phyloP scores from a whole-genome alignment of 2,888 invertebrate species.

The Acleris laterana region DNA sequence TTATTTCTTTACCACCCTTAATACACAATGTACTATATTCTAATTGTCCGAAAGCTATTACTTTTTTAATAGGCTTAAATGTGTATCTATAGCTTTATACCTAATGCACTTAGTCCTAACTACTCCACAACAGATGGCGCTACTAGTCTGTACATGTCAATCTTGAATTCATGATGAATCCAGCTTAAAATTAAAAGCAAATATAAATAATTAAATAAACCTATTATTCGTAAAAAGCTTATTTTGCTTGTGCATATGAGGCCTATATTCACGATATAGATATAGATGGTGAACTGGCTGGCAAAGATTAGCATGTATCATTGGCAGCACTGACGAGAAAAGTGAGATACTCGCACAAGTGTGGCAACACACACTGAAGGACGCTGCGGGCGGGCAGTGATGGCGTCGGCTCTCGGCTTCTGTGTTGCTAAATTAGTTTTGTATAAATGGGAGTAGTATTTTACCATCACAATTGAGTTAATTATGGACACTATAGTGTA shows the following conservation, averaged over 20 bases:
- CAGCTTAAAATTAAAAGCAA: too few species aligned
- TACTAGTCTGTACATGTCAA: not conserved
- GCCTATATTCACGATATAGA: too few species aligned
- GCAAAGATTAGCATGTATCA: not conserved
- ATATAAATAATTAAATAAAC: not conserved
- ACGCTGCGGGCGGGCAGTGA: constrained; percentile 37
- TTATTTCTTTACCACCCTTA: too few species aligned
- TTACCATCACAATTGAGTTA: constrained; percentile 40
- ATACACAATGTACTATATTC: too few species aligned
- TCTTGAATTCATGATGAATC: too few species aligned
- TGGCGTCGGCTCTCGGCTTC: constrained; percentile 50
- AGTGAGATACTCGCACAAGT: too few species aligned
- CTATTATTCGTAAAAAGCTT: not conserved
- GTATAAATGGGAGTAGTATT: constrained; percentile 31
- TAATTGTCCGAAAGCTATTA: too few species aligned
- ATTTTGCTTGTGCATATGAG: too few species aligned
- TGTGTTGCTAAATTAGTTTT: constrained; percentile 43
- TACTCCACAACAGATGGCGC: constrained; percentile 26
- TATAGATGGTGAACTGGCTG: not conserved
- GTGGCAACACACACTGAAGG: constrained; percentile 29
- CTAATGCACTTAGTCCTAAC: not conserved
- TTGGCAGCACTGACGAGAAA: too few species aligned
- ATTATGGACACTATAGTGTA: constrained; percentile 46
- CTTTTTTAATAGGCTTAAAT: too few species aligned
- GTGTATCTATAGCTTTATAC: not conserved